These are phyloP conservation scores for Taeniopygia guttata DNA, from an alignment of 2,797 vertebrate genomes.

Conservation along the genomic window DNA sequence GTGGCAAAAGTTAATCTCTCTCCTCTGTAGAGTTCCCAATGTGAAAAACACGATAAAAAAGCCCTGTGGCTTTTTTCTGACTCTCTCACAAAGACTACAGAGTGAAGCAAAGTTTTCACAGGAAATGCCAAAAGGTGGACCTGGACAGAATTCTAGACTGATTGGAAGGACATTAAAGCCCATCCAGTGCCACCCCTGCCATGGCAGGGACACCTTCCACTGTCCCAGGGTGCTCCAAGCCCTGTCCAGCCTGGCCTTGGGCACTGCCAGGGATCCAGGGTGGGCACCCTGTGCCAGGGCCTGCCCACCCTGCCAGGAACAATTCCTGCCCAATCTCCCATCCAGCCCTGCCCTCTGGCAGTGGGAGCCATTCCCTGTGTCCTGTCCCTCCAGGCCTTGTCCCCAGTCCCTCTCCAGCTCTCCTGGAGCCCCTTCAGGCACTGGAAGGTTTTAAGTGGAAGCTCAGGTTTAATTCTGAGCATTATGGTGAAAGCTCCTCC, in stretches of 20 bases:
- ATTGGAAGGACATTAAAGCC: fast-evolving
- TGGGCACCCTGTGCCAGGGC: not conserved
- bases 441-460: not conserved
- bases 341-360: not conserved
- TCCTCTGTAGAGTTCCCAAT: not conserved
- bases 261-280: not conserved
- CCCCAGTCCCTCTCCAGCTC: not conserved
- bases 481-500: not conserved
- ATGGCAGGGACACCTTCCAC: not conserved
- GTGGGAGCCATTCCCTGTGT: not conserved
- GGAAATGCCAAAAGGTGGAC: not conserved
- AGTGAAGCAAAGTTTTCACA: not conserved
- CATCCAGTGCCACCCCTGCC: not conserved
- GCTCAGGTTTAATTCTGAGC: not conserved
- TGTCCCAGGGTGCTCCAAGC: not conserved
- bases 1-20: not conserved
- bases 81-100: not conserved
- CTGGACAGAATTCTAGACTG: not conserved
- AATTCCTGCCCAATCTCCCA: not conserved
- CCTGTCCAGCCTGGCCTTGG: not conserved
- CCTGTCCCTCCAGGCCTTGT: not conserved
- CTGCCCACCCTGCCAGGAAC: not conserved
- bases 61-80: not conserved
- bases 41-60: not conserved
- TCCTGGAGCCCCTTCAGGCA: not conserved